Evolutionary conservation across 2,797 vertebrate species (phyloP), one percentile per base, ranked within the genome.

Genomic region (Neostethus bicornis): DNA sequence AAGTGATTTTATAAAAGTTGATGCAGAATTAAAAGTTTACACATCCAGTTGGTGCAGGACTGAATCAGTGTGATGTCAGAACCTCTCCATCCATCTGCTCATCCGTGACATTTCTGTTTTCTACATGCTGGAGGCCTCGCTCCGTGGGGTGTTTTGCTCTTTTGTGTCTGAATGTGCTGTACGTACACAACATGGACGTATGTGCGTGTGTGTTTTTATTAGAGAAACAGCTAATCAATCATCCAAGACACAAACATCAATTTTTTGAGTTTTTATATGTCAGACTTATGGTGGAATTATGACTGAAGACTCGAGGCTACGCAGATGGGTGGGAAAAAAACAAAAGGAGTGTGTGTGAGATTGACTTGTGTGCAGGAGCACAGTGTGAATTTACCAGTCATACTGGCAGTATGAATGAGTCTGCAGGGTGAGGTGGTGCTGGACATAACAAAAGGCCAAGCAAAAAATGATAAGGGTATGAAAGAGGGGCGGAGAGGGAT

Each of bases 221-320:
- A 37, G 37, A 74, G 61, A 66, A 52, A 54, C 69, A 45, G 34
- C 23, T 14, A 53, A 66, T 83, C 81, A 77, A 68, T 84, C 81
- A 82, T 17, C 45, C 51, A 2, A 52, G 70, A 71, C 76, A 75
- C 42, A 64, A 76, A 69, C 58, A 66, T 85, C 69, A 75, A 73
- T 80, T 75, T n/a, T 70, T 48, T 66, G 64, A 70, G 76, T 60
- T 43, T 19, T 29, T 11, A 14, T 43, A 19, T 12, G 21, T 53
- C 62, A 43, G 35, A 24, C 42, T 61, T 52, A 62, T n/a, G 52
- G 54, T 25, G 42, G 53, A 73, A 50, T 48, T 28, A 68, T 81
- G 83, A 81, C 78, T 70, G 62, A 49, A 61, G 37, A 66, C 23
- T 65, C 20, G 51, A 65, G 61, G 57, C 50, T 64, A 41, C 24